Conservation (phyloP, 1,140 invertebrate genomes). For the Meloidogyne exigua region DNA sequence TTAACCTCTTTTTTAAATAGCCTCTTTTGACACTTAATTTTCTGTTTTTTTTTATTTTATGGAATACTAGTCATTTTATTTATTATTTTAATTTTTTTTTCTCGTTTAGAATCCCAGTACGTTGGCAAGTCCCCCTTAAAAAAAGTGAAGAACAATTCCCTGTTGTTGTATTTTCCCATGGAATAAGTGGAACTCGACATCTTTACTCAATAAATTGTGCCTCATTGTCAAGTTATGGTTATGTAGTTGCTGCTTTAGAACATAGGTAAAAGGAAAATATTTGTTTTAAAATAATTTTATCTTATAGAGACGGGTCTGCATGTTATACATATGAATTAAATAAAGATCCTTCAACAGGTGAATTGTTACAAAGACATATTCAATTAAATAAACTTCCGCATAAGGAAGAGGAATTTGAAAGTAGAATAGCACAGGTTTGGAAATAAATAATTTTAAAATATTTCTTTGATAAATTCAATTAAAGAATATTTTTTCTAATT, state of each 20-base stretch:
- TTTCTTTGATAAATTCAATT: no score
- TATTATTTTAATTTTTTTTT: constrained; percentile 7
- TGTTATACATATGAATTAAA: constrained; percentile 55
- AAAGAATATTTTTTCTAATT: no score
- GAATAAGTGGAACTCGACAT: constrained; percentile 70
- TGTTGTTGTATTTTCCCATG: constrained; percentile 73
- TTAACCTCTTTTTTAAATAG: no score
- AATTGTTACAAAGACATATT: constrained; percentile 41
- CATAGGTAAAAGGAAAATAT: constrained; percentile 65
- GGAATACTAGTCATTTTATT: no score
- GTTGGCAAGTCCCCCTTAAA: constrained; percentile 44
- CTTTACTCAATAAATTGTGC: constrained; percentile 70
- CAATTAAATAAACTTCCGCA: constrained; percentile 43
- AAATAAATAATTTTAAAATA: background rate
- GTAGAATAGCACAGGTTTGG: constrained; percentile 65
- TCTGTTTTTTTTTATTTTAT: background rate
- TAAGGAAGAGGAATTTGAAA: constrained; percentile 63
- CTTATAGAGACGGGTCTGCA: constrained; percentile 52
- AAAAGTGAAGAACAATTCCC: constrained; percentile 67
- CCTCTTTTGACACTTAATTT: no score
- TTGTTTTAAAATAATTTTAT: background rate
- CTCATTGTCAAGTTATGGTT: constrained; percentile 72
- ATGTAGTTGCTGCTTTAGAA: constrained; percentile 71
- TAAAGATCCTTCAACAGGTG: constrained; percentile 42
- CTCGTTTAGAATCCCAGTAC: background rate